A percentile compares a stretch with the other conserved stretches of the same genome.
phyloP scores from a whole-genome alignment of 2,797 vertebrate species.

The Vultur gryphus region DNA sequence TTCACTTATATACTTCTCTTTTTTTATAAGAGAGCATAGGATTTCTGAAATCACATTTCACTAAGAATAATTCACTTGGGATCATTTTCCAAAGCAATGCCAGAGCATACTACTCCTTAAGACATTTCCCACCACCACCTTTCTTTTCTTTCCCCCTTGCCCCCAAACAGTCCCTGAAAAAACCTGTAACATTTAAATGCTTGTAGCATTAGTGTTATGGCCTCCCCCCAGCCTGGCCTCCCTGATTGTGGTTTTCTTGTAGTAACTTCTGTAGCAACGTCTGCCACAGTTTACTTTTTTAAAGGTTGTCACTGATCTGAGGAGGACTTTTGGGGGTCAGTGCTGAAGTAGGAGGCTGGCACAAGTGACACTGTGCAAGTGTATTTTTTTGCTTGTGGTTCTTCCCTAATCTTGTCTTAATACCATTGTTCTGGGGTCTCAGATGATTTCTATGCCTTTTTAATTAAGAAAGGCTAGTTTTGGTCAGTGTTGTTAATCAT shows the following conservation, averaged over 20 bases:
- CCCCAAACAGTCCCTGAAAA: background rate
- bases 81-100: background rate
- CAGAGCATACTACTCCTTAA: background rate
- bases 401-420: background rate
- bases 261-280: background rate
- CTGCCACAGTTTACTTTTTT: background rate
- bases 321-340: background rate
- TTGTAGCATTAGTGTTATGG: background rate
- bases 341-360: background rate
- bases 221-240: background rate
- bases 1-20: background rate
- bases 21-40: background rate
- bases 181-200: background rate
- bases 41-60: background rate
- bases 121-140: background rate
- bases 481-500: background rate
- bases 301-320: background rate
- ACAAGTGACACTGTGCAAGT: accelerated
- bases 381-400: background rate
- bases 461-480: background rate
- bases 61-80: background rate
- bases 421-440: background rate
- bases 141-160: background rate
- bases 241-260: background rate
- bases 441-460: background rate